Conservation (phyloP, 2,888 invertebrate genomes). For the Cryptocheilus praepositus region DNA sequence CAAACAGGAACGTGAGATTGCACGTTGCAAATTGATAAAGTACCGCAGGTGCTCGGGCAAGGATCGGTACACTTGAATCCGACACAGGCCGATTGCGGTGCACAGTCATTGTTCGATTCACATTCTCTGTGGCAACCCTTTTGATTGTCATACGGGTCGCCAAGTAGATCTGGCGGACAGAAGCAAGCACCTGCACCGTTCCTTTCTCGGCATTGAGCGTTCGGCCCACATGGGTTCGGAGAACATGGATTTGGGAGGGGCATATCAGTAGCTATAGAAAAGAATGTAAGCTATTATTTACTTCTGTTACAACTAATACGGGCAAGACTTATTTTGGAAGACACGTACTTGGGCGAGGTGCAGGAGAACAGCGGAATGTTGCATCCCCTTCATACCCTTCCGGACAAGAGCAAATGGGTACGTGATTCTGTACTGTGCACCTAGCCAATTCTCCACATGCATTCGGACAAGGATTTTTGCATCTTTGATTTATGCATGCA, state of each 20-base stretch:
- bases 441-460: conserved; percentile 87
- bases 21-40: conserved; percentile 86
- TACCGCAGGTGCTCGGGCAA: conserved; percentile 89
- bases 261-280: conserved; percentile 47
- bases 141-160: conserved; percentile 85
- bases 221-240: conserved; percentile 90
- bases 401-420: conserved; percentile 87
- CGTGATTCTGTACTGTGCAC: conserved; percentile 90
- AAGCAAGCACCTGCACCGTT: conserved; percentile 91
- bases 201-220: conserved; percentile 88
- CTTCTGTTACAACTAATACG: not conserved
- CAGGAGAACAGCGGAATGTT: conserved; percentile 76
- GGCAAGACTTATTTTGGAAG: not conserved
- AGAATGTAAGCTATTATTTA: not conserved
- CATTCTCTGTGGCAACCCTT: conserved; percentile 86
- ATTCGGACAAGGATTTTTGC: conserved; percentile 89
- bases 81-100: conserved; percentile 84
- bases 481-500: conserved; percentile 88
- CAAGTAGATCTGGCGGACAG: conserved; percentile 86
- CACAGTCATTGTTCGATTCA: conserved; percentile 86
- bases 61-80: conserved; percentile 90
- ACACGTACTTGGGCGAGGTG: conserved; percentile 67
- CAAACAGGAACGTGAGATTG: conserved; percentile 88
- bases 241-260: conserved; percentile 82
- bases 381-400: conserved; percentile 91